Conservation (phyloP, 2,113 vertebrate genomes). For the Archocentrus centrarchus region DNA sequence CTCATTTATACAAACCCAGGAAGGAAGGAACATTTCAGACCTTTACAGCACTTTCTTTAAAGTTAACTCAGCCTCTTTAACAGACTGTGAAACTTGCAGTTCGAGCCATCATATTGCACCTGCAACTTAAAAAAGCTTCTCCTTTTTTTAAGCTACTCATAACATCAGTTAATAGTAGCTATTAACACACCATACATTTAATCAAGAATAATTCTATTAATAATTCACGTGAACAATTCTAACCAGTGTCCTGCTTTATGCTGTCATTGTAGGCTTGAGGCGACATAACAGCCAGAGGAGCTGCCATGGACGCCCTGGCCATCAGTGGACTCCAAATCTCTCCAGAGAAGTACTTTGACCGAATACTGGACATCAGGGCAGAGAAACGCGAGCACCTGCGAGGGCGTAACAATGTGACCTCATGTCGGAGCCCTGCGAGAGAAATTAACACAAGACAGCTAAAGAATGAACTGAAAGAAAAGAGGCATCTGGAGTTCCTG, state of each 20-base stretch:
- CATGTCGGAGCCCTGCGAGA: conserved; percentile 77
- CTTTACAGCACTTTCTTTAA: not conserved
- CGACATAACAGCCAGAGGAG: conserved; percentile 22
- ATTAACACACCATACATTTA: not conserved
- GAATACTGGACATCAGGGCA: conserved; percentile 70
- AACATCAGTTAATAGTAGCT: not conserved
- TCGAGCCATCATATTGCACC: not conserved
- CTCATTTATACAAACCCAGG: not conserved
- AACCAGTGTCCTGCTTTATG: not conserved
- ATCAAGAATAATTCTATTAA: not conserved
- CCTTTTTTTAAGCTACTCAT: not conserved
- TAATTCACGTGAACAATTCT: not conserved
- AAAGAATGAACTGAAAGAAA: conserved; percentile 74
- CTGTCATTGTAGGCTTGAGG: not conserved
- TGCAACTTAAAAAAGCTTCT: not conserved
- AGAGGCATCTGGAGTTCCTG: conserved; percentile 78
- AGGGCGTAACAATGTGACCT: conserved; percentile 80
- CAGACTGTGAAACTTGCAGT: not conserved
- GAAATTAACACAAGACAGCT: conserved; percentile 62
- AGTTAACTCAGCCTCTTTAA: not conserved
- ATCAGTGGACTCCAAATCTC: conserved; percentile 21
- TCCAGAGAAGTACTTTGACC: conserved; percentile 67
- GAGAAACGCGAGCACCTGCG: conserved; percentile 74
- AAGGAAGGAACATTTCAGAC: not conserved
- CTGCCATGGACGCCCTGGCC: conserved; percentile 67